phyloP scores from a whole-genome alignment of 2,797 vertebrate species.

The Pseudochirops cupreus region DNA sequence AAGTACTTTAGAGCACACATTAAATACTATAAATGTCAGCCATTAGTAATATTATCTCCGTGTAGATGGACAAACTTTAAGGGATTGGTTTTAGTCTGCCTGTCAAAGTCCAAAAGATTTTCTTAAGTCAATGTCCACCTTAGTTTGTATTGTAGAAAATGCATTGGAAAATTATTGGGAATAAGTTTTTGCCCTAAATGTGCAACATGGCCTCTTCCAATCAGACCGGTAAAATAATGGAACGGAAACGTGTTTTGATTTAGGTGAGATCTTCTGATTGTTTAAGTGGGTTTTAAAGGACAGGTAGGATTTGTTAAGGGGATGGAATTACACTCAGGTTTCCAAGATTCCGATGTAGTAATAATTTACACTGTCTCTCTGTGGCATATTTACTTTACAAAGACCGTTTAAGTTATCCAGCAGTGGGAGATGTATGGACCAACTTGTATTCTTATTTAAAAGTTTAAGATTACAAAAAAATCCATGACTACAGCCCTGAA shows the following conservation, averaged over 20 bases:
- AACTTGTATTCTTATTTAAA: neutral
- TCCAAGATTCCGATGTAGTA: neutral
- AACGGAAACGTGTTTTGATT: neutral
- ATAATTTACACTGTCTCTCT: neutral
- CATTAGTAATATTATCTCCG: neutral
- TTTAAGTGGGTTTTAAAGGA: neutral
- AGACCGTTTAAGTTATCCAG: neutral
- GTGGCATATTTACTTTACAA: neutral
- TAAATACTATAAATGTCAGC: neutral
- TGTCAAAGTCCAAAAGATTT: neutral
- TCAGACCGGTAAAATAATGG: neutral
- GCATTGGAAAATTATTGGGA: neutral
- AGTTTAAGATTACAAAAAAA: constrained; percentile 3
- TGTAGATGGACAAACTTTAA: neutral
- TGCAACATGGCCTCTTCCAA: neutral
- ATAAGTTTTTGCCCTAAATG: neutral
- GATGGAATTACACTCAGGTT: neutral
- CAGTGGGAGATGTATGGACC: neutral
- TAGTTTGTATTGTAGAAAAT: neutral
- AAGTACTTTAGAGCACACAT: neutral
- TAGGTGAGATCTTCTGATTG: neutral
- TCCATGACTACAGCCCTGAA: neutral
- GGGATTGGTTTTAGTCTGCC: neutral
- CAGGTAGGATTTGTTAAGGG: neutral
- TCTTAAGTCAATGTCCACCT: neutral